phyloP scores from a whole-genome alignment of 2,888 invertebrate species.

The Aphodius granarius region DNA sequence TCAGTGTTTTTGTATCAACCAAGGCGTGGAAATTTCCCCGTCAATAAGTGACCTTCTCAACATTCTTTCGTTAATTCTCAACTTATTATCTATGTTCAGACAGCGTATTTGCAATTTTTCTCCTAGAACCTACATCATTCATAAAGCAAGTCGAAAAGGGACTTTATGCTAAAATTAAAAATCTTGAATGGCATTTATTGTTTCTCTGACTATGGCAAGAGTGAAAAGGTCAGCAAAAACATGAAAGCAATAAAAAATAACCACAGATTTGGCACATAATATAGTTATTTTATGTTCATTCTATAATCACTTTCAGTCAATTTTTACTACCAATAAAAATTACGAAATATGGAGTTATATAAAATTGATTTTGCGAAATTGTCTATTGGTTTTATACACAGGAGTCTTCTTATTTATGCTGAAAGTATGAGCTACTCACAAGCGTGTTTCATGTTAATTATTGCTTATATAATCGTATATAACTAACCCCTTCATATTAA shows the following conservation, averaged over 20 bases:
- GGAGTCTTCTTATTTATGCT: neutral
- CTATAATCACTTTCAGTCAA: neutral
- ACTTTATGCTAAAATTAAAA: no score
- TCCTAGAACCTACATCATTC: no score
- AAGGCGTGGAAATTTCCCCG: neutral
- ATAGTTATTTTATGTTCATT: neutral
- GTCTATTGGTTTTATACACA: neutral
- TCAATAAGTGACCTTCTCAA: neutral
- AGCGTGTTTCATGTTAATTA: neutral
- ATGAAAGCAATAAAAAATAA: neutral
- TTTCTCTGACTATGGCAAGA: no score
- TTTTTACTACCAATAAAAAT: neutral
- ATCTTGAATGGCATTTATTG: no score
- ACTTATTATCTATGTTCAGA: neutral
- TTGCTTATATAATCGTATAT: neutral
- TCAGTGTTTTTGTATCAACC: neutral
- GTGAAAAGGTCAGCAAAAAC: no score
- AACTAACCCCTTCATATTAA: neutral
- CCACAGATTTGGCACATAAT: neutral
- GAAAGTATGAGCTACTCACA: neutral
- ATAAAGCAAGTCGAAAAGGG: no score
- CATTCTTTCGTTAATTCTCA: neutral
- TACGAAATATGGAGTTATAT: neutral
- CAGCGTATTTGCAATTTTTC: neutral
- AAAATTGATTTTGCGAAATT: neutral